A percentile compares a stretch with the other conserved stretches of the same genome.
phyloP scores from a whole-genome alignment of 2,888 invertebrate species.

The Hemistola chrysoprasaria region DNA sequence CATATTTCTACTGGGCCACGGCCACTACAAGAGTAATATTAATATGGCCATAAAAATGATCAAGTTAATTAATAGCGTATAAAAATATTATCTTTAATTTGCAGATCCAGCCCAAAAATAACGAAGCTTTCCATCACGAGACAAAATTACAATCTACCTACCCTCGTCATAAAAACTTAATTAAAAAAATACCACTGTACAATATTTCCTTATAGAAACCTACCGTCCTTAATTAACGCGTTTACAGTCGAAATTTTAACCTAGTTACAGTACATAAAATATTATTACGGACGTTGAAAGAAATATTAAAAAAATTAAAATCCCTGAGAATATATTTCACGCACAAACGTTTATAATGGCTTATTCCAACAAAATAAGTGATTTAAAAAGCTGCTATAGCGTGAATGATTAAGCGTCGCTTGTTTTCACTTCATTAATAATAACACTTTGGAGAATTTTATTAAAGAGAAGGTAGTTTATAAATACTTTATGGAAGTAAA shows the following conservation, averaged over 20 bases:
- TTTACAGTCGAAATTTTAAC: slow-evolving; percentile 39
- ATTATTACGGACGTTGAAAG: slow-evolving; percentile 12
- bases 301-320: slow-evolving; percentile 15
- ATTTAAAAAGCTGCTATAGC: slow-evolving; percentile 41
- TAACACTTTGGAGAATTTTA: slow-evolving; percentile 69
- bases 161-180: slow-evolving; percentile 34
- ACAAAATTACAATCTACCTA: slow-evolving; percentile 11
- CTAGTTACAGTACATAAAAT: slow-evolving; percentile 34
- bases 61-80: too few species aligned
- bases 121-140: slow-evolving; percentile 7
- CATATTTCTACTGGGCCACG: too few species aligned
- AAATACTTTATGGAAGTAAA: slow-evolving; percentile 63
- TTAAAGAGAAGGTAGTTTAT: slow-evolving; percentile 69
- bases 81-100: too few species aligned
- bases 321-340: slow-evolving; percentile 16
- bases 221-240: slow-evolving; percentile 44
- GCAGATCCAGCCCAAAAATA: slow-evolving; percentile 10
- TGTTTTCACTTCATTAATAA: slow-evolving; percentile 74
- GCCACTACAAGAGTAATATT: too few species aligned
- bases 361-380: slow-evolving; percentile 30
- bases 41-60: too few species aligned
- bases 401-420: slow-evolving; percentile 60
- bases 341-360: slow-evolving; percentile 19
- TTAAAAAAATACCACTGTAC: slow-evolving; percentile 38
- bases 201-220: slow-evolving; percentile 41